A percentile compares a stretch with the other conserved stretches of the same genome.
Conservation (phyloP, 2,888 invertebrate genomes). For the Tetragonula carbonaria region DNA sequence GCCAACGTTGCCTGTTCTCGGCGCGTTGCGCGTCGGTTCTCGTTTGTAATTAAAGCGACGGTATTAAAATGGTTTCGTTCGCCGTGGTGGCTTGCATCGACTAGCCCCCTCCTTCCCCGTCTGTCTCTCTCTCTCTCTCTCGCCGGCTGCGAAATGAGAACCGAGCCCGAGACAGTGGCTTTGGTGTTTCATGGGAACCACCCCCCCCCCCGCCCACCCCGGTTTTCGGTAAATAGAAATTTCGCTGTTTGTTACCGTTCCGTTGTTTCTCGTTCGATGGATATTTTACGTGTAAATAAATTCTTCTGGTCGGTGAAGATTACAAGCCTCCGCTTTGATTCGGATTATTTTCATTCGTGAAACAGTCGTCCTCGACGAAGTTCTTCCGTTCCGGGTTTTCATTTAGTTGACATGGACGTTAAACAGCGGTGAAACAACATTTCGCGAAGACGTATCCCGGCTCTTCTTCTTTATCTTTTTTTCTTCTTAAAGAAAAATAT, state of each 20-base stretch:
- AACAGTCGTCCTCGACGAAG: background rate
- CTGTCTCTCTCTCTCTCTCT: too few relatives aligned
- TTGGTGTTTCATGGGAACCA: background rate
- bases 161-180: background rate
- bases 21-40: constrained; percentile 11
- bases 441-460: too few relatives aligned
- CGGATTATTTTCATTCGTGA: background rate
- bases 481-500: too few relatives aligned
- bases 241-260: background rate
- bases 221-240: constrained; percentile 3
- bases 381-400: too few relatives aligned
- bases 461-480: too few relatives aligned
- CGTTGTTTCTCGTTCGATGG: background rate
- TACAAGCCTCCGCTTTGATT: background rate
- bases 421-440: too few relatives aligned
- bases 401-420: too few relatives aligned
- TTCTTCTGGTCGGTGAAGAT: background rate
- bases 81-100: constrained; percentile 9
- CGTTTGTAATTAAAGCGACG: constrained; percentile 35
- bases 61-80: constrained; percentile 33
- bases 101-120: background rate
- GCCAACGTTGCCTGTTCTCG: background rate
- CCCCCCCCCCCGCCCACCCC: too few relatives aligned
- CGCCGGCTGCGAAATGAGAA: constrained; percentile 7
- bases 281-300: background rate